Base-by-base conservation (phyloP, 2,797 vertebrate species). In the Petrocephalus sullivani region DNA sequence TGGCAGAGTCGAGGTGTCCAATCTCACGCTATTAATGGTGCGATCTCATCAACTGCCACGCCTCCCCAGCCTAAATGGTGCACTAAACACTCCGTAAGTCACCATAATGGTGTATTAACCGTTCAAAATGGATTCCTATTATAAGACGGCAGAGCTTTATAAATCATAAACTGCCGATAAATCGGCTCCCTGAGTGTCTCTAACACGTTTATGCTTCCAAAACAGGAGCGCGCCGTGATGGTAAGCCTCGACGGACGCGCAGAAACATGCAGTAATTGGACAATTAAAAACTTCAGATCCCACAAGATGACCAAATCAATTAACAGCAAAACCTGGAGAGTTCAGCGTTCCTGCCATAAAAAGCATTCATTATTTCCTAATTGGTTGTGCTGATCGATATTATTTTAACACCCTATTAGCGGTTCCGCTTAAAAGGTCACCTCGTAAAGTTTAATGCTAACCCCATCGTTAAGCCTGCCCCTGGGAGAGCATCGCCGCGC, bases 341-440 rank as follows among this genome's bases (percentile, higher is more conserved):
- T 87, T 89, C 56, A 33, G 46, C 21, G 10, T 82, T 83, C 64
- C 75, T 49, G 46, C 85, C 85, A 61, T 87, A 46, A 64, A 87
- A 71, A 54, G 57, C 71, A 64, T 82, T 87, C 85, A 46, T 89
- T 21, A 57, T 21, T 12, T 86, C 71, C 28, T 86, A 86, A 91
- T 90, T 90, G 88, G 86, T 89, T 78, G 60, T 28, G 82, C 14
- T 28, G 64, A 90, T 90, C 78, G 87, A 85, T 89, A 75, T 28
- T 41, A 71, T 89, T 89, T 88, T 90, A 84, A 88, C 33, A 87
- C 56, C 78, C 64, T 89, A 64, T 86, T 88, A 87, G 87, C 81
- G 16, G 71, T 67, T 87, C 71, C 16, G 21, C 16, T 87, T 89
- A 87, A 90, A 84, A 89, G 90, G 90, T 89, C 58, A 49, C 60